These are phyloP conservation scores for Mya arenaria DNA, from an alignment of 1,140 invertebrate genomes.

Conservation along the genomic window DNA sequence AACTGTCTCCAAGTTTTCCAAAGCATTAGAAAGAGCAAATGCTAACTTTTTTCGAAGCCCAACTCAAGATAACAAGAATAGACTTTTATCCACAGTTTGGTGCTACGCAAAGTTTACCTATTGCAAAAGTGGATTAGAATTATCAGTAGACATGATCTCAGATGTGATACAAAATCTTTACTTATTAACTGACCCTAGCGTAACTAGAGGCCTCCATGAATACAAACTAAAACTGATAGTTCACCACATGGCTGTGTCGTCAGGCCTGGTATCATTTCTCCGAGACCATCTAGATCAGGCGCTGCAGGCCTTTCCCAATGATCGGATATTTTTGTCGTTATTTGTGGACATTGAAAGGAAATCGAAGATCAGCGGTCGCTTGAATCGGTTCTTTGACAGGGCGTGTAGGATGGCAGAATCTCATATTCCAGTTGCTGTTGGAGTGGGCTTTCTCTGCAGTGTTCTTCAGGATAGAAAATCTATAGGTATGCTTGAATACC, in stretches of 20 bases:
- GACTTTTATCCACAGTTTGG: slow-evolving; percentile 39
- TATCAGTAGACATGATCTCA: slow-evolving; percentile 64
- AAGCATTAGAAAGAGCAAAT: neutral
- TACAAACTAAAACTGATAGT: slow-evolving; percentile 59
- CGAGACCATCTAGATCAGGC: slow-evolving; percentile 61
- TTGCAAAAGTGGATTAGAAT: slow-evolving; percentile 68
- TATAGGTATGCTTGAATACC: no score
- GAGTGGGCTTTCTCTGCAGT: slow-evolving; percentile 58
- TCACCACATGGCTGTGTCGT: slow-evolving; percentile 64
- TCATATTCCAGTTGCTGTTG: slow-evolving; percentile 64
- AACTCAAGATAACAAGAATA: neutral
- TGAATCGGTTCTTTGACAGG: slow-evolving; percentile 71
- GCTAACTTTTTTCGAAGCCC: neutral
- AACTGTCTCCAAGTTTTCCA: slow-evolving; percentile 42
- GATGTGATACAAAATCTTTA: slow-evolving; percentile 12
- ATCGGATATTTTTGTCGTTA: slow-evolving; percentile 62
- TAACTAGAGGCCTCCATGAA: slow-evolving; percentile 42
- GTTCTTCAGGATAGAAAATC: no score
- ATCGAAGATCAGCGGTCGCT: slow-evolving; percentile 66
- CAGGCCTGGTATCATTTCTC: slow-evolving; percentile 59
- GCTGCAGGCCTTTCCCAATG: slow-evolving; percentile 69
- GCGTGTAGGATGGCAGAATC: slow-evolving; percentile 46
- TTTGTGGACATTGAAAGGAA: slow-evolving; percentile 69
- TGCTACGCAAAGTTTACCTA: slow-evolving; percentile 79
- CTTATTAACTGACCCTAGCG: neutral